These are phyloP conservation scores for Sebastes jordani DNA, from an alignment of 2,797 vertebrate species.

Conservation along the genomic window DNA sequence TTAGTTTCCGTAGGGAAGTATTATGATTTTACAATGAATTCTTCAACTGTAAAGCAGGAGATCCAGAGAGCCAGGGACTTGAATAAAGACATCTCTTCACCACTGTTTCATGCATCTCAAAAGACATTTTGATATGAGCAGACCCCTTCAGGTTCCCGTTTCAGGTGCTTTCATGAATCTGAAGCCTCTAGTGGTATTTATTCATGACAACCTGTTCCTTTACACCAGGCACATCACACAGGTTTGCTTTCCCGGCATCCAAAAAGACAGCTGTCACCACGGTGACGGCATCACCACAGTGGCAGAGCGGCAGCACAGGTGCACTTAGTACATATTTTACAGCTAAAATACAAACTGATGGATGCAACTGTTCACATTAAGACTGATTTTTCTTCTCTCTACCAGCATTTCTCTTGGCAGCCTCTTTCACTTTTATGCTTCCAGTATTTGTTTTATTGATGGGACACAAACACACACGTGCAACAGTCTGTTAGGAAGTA, in stretches of 20 bases:
- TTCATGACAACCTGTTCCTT: conserved; percentile 61
- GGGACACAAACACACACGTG: conserved; percentile 46
- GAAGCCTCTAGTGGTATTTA: conserved; percentile 56
- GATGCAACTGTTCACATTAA: conserved; percentile 33
- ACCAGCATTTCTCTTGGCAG: conserved; percentile 19
- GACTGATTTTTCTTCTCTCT: conserved; percentile 13
- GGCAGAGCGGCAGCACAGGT: conserved; percentile 22
- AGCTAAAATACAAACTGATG: conserved; percentile 32
- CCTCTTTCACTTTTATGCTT: neutral
- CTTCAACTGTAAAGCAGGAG: neutral
- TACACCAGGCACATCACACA: conserved; percentile 54
- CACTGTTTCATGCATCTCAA: conserved; percentile 28
- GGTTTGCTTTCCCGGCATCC: conserved; percentile 47
- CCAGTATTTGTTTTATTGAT: conserved; percentile 56
- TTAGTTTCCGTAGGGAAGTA: neutral
- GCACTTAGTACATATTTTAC: conserved; percentile 9
- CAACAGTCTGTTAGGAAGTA: conserved; percentile 37
- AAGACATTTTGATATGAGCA: conserved; percentile 45
- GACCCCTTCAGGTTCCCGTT: conserved; percentile 42
- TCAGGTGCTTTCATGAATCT: conserved; percentile 41
- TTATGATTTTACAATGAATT: conserved; percentile 1
- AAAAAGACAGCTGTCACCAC: conserved; percentile 65
- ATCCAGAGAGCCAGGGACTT: neutral
- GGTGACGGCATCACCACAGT: conserved; percentile 21
- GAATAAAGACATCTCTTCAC: conserved; percentile 31